phyloP scores from a whole-genome alignment of 2,113 vertebrate genomes.

The Delphinapterus leucas region DNA sequence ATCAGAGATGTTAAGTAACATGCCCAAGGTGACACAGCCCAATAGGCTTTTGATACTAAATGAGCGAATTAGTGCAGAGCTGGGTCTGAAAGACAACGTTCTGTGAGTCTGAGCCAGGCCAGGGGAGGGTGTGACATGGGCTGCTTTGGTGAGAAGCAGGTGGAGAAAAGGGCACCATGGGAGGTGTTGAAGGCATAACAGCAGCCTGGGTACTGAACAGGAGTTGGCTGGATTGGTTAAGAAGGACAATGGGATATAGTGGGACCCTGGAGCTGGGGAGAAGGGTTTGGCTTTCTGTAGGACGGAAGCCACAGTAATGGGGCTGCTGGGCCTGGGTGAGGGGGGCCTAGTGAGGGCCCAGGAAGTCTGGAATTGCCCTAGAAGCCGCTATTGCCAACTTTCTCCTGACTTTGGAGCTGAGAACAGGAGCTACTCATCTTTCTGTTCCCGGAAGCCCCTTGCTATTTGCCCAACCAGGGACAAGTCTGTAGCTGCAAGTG shows the following conservation, averaged over 20 bases:
- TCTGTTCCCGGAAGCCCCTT: not conserved
- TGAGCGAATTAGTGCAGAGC: not conserved
- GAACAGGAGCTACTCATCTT: not conserved
- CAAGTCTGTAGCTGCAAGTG: too few species aligned
- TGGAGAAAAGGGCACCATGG: not conserved
- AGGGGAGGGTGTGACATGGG: not conserved
- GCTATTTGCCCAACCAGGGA: not conserved
- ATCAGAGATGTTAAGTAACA: not conserved
- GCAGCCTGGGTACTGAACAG: not conserved
- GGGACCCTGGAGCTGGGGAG: not conserved
- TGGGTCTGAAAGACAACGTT: not conserved
- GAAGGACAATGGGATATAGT: not conserved
- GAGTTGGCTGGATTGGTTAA: not conserved
- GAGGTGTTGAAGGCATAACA: not conserved
- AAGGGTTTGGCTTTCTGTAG: not conserved
- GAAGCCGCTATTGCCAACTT: not conserved
- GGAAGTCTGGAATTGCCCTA: not conserved
- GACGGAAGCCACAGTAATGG: not conserved
- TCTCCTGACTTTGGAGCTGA: not conserved
- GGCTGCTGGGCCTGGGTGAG: not conserved
- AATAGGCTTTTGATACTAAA: not conserved
- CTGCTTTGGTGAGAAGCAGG: conserved; percentile 10
- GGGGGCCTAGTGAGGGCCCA: not conserved
- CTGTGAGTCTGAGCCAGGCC: not conserved
- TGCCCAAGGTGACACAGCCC: not conserved